These are phyloP conservation scores for Coracias cyanogaster DNA, from an alignment of 2,797 vertebrate genomes.

Conservation along the genomic window DNA sequence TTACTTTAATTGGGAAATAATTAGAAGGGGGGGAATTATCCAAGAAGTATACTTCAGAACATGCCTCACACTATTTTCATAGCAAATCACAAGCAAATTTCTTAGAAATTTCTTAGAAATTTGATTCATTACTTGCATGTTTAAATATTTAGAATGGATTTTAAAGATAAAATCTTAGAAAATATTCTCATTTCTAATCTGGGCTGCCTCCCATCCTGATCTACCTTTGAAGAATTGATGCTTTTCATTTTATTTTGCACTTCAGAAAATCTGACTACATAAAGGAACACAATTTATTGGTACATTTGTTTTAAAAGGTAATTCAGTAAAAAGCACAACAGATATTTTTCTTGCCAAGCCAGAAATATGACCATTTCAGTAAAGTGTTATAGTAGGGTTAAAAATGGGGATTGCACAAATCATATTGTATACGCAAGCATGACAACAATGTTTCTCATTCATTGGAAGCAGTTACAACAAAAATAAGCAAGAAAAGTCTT, in stretches of 20 bases:
- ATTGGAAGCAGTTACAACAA: neutral
- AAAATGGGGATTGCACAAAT: neutral
- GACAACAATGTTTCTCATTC: neutral
- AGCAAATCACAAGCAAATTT: neutral
- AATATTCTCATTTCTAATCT: neutral
- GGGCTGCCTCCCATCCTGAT: neutral
- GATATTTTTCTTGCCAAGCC: neutral
- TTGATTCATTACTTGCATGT: neutral
- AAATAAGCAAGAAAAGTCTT: neutral
- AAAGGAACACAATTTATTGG: neutral
- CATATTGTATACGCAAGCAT: neutral
- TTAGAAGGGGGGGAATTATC: neutral
- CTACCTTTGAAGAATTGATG: neutral
- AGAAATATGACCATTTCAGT: neutral
- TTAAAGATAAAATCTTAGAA: neutral
- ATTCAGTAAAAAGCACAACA: neutral
- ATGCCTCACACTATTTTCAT: neutral
- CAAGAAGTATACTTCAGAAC: neutral
- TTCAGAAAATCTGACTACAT: neutral
- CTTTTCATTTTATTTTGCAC: neutral
- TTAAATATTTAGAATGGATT: neutral
- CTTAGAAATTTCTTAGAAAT: neutral
- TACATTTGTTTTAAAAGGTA: neutral
- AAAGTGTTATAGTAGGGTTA: neutral
- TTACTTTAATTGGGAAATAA: constrained; percentile 1